Evolutionary conservation across 2,888 invertebrate species (phyloP).

Genomic region (Caenorhabditis becei): DNA sequence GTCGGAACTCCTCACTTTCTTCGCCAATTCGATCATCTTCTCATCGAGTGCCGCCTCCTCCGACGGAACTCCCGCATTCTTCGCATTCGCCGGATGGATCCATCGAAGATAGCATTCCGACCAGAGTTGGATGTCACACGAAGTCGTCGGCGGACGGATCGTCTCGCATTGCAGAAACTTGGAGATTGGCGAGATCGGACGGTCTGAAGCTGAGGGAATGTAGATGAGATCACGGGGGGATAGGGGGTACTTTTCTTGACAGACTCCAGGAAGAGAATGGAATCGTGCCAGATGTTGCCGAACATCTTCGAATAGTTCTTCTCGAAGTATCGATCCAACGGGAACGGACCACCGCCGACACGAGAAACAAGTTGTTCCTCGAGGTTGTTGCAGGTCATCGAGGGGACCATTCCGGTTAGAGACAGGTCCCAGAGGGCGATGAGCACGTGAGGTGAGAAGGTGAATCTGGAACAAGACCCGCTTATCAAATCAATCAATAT

Average conservation of each 20-base stretch:
- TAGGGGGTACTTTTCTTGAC: slow-evolving; percentile 31
- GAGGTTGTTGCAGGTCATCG: slow-evolving; percentile 85
- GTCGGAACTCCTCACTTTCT: slow-evolving; percentile 23
- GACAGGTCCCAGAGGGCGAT: slow-evolving; percentile 93
- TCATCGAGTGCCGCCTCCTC: slow-evolving; percentile 42
- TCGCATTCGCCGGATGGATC: slow-evolving; percentile 57
- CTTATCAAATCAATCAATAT: too few species aligned
- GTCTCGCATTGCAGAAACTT: slow-evolving; percentile 44
- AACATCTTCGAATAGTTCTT: slow-evolving; percentile 62
- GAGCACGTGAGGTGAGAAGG: slow-evolving; percentile 93
- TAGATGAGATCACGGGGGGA: not conserved
- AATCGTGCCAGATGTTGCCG: slow-evolving; percentile 64
- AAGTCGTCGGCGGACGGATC: slow-evolving; percentile 65
- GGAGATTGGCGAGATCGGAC: slow-evolving; percentile 28
- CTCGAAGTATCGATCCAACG: slow-evolving; percentile 59
- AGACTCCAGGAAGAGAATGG: slow-evolving; percentile 51
- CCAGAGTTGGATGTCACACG: slow-evolving; percentile 67
- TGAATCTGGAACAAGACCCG: slow-evolving; percentile 84
- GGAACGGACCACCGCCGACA: slow-evolving; percentile 64
- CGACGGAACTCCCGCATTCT: slow-evolving; percentile 25
- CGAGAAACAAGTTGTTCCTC: slow-evolving; percentile 56
- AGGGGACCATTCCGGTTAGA: slow-evolving; percentile 92
- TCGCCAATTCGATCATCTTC: slow-evolving; percentile 48
- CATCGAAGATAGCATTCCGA: slow-evolving; percentile 70
- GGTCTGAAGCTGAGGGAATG: slow-evolving; percentile 10